phyloP scores from a whole-genome alignment of 2,797 vertebrate genomes.

The Amphiprion clarkii region DNA sequence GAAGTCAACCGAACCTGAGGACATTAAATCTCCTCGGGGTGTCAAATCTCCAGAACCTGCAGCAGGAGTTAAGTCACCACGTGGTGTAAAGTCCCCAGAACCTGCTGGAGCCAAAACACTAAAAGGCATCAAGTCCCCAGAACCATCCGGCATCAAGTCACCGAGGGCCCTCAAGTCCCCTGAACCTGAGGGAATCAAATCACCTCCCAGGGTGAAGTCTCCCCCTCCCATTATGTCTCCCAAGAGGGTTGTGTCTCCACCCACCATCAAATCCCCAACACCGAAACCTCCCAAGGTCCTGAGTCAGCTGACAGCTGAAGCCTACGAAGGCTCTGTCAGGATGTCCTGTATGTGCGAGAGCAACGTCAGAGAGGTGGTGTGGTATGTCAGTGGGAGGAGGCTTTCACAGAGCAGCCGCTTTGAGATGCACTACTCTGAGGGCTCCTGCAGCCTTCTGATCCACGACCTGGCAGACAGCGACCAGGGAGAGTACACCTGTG shows the following conservation, averaged over 20 bases:
- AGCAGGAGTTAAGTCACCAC: constrained; percentile 68
- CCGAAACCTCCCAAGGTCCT: constrained; percentile 85
- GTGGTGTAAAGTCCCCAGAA: constrained; percentile 81
- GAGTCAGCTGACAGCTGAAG: constrained; percentile 89
- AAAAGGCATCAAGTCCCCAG: constrained; percentile 77
- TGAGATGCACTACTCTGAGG: constrained; percentile 92
- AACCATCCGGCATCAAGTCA: constrained; percentile 78
- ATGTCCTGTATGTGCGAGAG: constrained; percentile 93
- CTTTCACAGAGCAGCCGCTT: constrained; percentile 91
- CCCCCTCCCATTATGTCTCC: constrained; percentile 82
- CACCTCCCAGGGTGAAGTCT: constrained; percentile 82
- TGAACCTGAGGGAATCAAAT: constrained; percentile 86
- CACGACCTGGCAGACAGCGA: constrained; percentile 90
- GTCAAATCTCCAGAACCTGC: constrained; percentile 85
- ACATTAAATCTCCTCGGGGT: constrained; percentile 74
- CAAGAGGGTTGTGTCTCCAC: constrained; percentile 92
- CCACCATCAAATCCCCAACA: constrained; percentile 81
- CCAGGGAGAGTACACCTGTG: constrained; percentile 95
- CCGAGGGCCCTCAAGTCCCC: constrained; percentile 89
- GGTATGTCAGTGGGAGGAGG: constrained; percentile 93
- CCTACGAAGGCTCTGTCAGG: constrained; percentile 88
- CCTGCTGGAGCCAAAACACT: constrained; percentile 86
- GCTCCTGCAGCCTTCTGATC: constrained; percentile 93
- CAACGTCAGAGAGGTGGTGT: constrained; percentile 90
- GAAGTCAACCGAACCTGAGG: constrained; percentile 72